phyloP scores from a whole-genome alignment of 2,888 invertebrate genomes.

The Netelia virgata region DNA sequence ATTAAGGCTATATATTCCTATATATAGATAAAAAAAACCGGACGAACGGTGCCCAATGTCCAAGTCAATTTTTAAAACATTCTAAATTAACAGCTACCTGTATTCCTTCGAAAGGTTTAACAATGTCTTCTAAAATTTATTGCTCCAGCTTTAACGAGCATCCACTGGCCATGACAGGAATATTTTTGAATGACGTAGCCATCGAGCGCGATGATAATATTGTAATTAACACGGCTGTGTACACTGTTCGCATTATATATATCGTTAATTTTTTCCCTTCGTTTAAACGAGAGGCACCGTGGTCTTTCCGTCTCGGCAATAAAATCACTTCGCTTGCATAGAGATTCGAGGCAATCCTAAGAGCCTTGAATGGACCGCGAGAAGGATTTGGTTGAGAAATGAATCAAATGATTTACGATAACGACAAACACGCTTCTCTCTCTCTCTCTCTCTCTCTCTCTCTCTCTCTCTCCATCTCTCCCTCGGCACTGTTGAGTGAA shows the following conservation, averaged over 20 bases:
- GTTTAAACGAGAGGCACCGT: not conserved
- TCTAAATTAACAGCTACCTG: not conserved
- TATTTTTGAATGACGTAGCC: slow-evolving; percentile 6
- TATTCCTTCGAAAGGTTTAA: not conserved
- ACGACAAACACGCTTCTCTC: slow-evolving; percentile 7
- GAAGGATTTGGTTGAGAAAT: slow-evolving; percentile 33
- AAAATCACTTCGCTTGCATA: slow-evolving; percentile 18
- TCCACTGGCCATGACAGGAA: not conserved
- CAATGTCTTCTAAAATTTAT: not conserved
- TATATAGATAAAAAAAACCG: not conserved
- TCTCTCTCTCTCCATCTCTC: not conserved
- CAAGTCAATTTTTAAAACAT: not conserved
- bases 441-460: slow-evolving; percentile 4
- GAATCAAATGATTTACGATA: slow-evolving; percentile 41
- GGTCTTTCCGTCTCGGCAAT: not conserved
- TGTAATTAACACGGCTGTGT: slow-evolving; percentile 9
- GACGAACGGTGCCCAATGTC: not conserved
- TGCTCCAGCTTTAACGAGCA: not conserved
- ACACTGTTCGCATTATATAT: not conserved
- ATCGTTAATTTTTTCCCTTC: not conserved
- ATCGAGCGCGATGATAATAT: slow-evolving; percentile 15
- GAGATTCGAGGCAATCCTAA: slow-evolving; percentile 20
- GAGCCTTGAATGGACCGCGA: slow-evolving; percentile 56
- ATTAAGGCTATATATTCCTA: not conserved
- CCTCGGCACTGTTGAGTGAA: slow-evolving; percentile 48